These are phyloP conservation scores for Coelogynopora nodosa DNA, from an alignment of 2,888 invertebrate genomes.

Conservation along the genomic window DNA sequence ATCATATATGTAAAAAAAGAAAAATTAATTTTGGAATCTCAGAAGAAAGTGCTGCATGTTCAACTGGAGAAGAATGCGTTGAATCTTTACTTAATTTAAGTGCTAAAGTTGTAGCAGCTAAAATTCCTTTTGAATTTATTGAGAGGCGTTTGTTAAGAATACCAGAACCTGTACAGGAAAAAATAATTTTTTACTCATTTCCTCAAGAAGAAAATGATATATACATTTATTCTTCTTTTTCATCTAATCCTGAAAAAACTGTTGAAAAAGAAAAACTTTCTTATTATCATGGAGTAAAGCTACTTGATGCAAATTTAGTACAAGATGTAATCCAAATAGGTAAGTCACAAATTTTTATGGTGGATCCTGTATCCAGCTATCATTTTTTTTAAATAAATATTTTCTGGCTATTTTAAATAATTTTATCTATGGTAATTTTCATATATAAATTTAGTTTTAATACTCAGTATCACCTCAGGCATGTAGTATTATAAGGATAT, in stretches of 20 bases:
- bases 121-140: constrained; percentile 79
- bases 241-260: neutral
- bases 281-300: constrained; percentile 79
- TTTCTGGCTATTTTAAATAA: too few relatives aligned
- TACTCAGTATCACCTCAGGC: too few relatives aligned
- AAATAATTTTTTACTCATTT: constrained; percentile 83
- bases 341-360: constrained; percentile 64
- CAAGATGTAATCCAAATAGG: constrained; percentile 83
- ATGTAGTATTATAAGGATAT: too few relatives aligned
- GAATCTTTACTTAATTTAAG: constrained; percentile 77
- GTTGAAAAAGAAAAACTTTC: constrained; percentile 69
- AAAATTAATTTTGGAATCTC: neutral
- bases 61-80: neutral
- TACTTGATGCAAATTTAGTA: constrained; percentile 77
- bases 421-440: too few relatives aligned
- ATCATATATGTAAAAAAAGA: neutral
- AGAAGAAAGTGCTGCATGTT: neutral
- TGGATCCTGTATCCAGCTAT: too few relatives aligned
- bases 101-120: constrained; percentile 77
- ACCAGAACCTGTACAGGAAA: constrained; percentile 80
- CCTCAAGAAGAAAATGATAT: constrained; percentile 81
- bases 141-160: constrained; percentile 81
- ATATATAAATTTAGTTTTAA: too few relatives aligned
- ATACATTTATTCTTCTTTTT: constrained; percentile 73
- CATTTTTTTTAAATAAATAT: too few relatives aligned